These are phyloP conservation scores for Epistrophe grossulariae DNA, from an alignment of 2,888 invertebrate genomes.

Conservation along the genomic window DNA sequence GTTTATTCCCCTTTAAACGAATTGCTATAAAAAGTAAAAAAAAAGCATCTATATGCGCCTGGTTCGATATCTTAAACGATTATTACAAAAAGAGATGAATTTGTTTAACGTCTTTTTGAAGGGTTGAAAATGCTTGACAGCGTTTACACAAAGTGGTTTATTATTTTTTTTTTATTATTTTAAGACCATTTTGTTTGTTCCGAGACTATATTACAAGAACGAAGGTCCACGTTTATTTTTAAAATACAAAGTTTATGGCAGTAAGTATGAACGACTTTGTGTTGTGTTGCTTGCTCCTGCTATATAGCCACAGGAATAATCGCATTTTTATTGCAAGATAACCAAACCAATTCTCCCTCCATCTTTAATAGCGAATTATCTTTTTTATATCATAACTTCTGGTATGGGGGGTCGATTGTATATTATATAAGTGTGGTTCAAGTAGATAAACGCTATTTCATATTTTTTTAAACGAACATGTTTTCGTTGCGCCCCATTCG, in stretches of 20 bases:
- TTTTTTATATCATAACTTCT: constrained; percentile 36
- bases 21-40: constrained; percentile 11
- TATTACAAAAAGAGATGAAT: constrained; percentile 65
- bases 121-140: constrained; percentile 43
- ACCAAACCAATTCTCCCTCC: neutral
- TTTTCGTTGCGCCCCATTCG: constrained; percentile 14
- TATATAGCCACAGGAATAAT: constrained; percentile 23
- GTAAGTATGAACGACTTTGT: neutral
- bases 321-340: constrained; percentile 35
- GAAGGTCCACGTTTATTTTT: neutral
- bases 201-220: constrained; percentile 36
- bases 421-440: neutral
- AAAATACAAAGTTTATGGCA: neutral
- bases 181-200: constrained; percentile 46
- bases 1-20: no score
- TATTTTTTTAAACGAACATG: constrained; percentile 27
- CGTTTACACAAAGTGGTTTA: constrained; percentile 40
- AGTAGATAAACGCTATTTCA: constrained; percentile 33
- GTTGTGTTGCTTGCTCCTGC: neutral
- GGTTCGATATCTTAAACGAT: constrained; percentile 65
- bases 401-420: no score
- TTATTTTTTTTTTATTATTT: constrained; percentile 45
- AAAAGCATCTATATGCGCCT: neutral
- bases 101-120: constrained; percentile 61
- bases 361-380: constrained; percentile 34